Base-by-base conservation (phyloP, 2,888 invertebrate genomes). In the Caenorhabditis panamensis region DNA sequence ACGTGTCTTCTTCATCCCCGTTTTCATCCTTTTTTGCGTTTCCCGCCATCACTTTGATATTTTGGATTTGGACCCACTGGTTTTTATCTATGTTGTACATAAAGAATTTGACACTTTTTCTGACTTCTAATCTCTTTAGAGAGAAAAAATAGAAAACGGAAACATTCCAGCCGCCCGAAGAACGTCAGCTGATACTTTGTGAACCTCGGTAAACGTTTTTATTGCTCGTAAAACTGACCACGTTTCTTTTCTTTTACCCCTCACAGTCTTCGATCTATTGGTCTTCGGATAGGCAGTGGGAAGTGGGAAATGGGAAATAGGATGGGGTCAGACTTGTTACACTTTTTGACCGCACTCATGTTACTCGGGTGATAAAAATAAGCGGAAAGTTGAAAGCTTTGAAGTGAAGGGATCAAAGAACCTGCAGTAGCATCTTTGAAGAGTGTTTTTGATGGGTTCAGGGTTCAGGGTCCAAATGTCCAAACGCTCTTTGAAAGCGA, bases 291-390 rank as follows among this genome's bases (percentile, higher is more conserved):
- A 31, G 9, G 31, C 5, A 31, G 9, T 31, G 31, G 31, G 31
- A 31, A 31, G 31, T n/a, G n/a, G n/a, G n/a, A n/a, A n/a, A n/a
- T 20, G 8, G 61, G 22, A 18, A 53, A 28, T 41, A 56, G 22
- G 13, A 47, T 49, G 49, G 58, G 64, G 64, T 64, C 59, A 58
- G 11, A 22, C 51, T 31, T 59, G 18, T 73, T 73, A 67, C 66
- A 75, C 75, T 53, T 44, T 54, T 75, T 75, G 75, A 75, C 73
- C 73, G 64, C 64, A 64, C 73, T 58, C 59, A 51, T 64, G 41
- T 31, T 31, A 9, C 5, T 9, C 31, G 41, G 53, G 61, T 26
- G 13, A 44, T n/a, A n/a, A n/a, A n/a, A n/a, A n/a, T n/a, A n/a
- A n/a, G n/a, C n/a, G n/a, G 41, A 22, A 47, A 26, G 54, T 41